Conservation (phyloP, 2,888 invertebrate genomes). For the Andrena bicolor region DNA sequence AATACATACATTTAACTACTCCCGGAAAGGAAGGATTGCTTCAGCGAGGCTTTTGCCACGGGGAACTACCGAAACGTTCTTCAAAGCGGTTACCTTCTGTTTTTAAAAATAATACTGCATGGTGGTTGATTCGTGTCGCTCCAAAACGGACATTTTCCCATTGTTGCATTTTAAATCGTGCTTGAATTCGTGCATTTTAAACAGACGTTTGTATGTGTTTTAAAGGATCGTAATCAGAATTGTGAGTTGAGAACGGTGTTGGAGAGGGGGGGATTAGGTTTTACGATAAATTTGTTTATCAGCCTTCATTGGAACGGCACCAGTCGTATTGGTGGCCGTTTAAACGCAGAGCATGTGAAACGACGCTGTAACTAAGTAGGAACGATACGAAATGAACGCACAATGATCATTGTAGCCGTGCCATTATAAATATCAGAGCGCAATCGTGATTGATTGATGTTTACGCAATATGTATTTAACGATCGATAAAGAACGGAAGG, state of each 20-base stretch:
- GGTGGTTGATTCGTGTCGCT: slow-evolving; percentile 1
- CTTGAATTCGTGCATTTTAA: slow-evolving; percentile 4
- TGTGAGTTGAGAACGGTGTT: background rate
- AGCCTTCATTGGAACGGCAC: background rate
- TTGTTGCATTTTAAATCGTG: background rate
- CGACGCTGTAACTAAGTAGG: slow-evolving; percentile 1
- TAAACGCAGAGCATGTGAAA: background rate
- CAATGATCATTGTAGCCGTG: slow-evolving; percentile 67
- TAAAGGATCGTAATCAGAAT: background rate
- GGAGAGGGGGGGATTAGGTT: background rate
- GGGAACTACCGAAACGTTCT: background rate
- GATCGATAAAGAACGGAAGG: slow-evolving; percentile 45
- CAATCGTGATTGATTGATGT: slow-evolving; percentile 51
- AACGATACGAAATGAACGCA: slow-evolving; percentile 56
- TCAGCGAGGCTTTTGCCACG: background rate
- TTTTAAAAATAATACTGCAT: background rate
- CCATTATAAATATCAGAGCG: slow-evolving; percentile 61
- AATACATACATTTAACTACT: background rate
- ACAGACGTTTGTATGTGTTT: background rate
- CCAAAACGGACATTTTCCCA: background rate
- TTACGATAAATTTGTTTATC: background rate
- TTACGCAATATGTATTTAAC: slow-evolving; percentile 48
- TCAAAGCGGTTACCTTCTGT: too few species aligned
- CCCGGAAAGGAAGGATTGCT: background rate
- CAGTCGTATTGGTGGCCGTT: background rate